A percentile compares a stretch with the other conserved stretches of the same genome.
Conservation (phyloP, 2,797 vertebrate species). For the Hoplostethus mediterraneus region DNA sequence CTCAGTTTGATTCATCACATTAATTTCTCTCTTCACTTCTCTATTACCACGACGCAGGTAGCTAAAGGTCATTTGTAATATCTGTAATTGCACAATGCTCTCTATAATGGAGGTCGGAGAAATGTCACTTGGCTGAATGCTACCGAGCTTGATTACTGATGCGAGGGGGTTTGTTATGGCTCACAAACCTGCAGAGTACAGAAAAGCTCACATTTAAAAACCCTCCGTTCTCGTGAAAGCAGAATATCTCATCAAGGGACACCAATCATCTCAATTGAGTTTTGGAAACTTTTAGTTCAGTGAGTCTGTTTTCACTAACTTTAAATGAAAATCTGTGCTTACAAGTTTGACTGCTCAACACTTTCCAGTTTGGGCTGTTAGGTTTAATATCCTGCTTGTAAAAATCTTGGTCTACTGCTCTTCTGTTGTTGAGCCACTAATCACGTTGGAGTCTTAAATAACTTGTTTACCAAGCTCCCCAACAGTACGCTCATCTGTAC, state of each 20-base stretch:
- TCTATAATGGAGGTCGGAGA: conserved; percentile 52
- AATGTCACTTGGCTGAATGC: conserved; percentile 40
- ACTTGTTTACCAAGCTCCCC: conserved; percentile 70
- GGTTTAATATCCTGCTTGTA: conserved; percentile 56
- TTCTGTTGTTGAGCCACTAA: conserved; percentile 61
- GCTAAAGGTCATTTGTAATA: conserved; percentile 54
- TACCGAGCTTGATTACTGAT: conserved; percentile 38
- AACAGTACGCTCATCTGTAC: conserved; percentile 66
- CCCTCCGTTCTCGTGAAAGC: conserved; percentile 19
- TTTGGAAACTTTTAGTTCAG: conserved; percentile 16
- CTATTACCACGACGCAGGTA: conserved; percentile 41
- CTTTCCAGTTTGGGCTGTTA: conserved; percentile 56
- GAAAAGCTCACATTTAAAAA: conserved; percentile 20
- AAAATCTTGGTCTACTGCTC: conserved; percentile 47
- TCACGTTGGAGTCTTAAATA: conserved; percentile 61
- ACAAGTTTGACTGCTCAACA: conserved; percentile 44
- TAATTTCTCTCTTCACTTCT: conserved; percentile 61
- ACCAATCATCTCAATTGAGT: conserved; percentile 22
- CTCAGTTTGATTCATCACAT: background rate
- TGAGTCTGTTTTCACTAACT: conserved; percentile 5
- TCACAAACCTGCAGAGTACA: conserved; percentile 7
- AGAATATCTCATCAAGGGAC: conserved; percentile 15
- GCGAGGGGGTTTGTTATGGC: conserved; percentile 35
- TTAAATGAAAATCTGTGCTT: conserved; percentile 44
- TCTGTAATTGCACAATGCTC: conserved; percentile 21